Evolutionary conservation across 2,113 vertebrate species (phyloP).

Genomic region (Erpornis zantholeuca): DNA sequence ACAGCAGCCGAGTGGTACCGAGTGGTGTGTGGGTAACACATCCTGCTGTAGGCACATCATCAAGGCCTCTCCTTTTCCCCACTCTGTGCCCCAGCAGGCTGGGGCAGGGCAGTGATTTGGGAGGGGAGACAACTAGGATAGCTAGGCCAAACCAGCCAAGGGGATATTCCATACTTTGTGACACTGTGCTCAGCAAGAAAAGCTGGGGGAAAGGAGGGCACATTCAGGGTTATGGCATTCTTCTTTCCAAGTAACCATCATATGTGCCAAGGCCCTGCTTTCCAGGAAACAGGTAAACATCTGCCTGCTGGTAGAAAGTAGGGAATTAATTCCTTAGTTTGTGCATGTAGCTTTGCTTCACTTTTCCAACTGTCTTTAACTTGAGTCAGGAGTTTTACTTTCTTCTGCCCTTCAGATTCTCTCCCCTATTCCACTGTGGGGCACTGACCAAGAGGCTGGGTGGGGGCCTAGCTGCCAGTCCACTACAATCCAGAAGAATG

Average conservation of each 20-base stretch:
- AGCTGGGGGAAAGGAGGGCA: background rate
- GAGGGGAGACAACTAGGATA: background rate
- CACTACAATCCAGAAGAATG: background rate
- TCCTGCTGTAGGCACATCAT: background rate
- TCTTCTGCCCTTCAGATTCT: background rate
- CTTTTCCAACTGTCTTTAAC: background rate
- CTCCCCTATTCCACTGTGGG: background rate
- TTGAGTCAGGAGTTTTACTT: background rate
- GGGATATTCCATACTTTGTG: background rate
- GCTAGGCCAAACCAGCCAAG: background rate
- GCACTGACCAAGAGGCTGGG: background rate
- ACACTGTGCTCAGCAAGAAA: accelerated
- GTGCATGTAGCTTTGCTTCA: background rate
- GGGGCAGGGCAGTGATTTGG: background rate
- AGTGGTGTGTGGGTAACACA: background rate
- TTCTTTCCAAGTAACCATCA: background rate
- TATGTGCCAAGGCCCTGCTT: background rate
- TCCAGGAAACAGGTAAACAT: background rate
- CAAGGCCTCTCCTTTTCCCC: background rate
- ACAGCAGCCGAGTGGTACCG: accelerated
- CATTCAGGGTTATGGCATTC: accelerated
- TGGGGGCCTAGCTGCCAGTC: background rate
- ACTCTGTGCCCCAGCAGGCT: background rate
- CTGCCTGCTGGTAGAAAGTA: background rate
- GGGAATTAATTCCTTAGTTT: background rate